Evolutionary conservation across 2,113 vertebrate species (phyloP).

Genomic region (Podarcis cretensis): DNA sequence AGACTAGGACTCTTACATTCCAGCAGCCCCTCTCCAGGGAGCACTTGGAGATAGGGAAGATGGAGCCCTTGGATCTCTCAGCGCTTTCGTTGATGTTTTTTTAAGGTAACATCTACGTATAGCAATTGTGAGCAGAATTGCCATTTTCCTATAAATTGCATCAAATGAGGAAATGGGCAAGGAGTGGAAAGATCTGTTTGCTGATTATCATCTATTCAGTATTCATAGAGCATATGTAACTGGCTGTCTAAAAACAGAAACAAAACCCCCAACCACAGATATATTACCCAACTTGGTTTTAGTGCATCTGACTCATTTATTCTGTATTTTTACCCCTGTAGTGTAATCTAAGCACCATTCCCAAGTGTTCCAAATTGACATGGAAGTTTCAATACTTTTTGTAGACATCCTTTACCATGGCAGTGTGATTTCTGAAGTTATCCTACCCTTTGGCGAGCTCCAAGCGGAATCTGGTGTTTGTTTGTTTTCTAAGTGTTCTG

Average conservation of each 20-base stretch:
- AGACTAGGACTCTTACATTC: conserved; percentile 55
- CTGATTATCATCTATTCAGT: conserved; percentile 34
- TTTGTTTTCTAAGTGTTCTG: background rate
- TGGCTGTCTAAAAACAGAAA: background rate
- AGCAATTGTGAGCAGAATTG: conserved; percentile 39
- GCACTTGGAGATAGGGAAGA: conserved; percentile 41
- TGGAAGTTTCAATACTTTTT: background rate
- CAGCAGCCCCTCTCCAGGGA: conserved; percentile 57
- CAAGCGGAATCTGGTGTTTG: background rate
- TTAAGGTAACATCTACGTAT: conserved; percentile 34
- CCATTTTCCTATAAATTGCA: conserved; percentile 53
- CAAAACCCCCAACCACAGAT: background rate
- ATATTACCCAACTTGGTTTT: background rate
- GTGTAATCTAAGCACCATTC: background rate
- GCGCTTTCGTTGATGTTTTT: conserved; percentile 29
- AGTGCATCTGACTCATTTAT: background rate
- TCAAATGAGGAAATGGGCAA: conserved; percentile 46
- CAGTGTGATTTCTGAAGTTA: background rate
- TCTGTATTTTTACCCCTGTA: background rate
- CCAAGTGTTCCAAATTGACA: background rate
- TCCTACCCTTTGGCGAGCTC: background rate
- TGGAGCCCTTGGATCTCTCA: conserved; percentile 51
- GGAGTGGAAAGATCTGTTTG: conserved; percentile 23
- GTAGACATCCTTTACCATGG: background rate
- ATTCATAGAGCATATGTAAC: background rate